These are phyloP conservation scores for Myanophis thanlyinensis DNA, from an alignment of 2,113 vertebrate species.

Conservation along the genomic window DNA sequence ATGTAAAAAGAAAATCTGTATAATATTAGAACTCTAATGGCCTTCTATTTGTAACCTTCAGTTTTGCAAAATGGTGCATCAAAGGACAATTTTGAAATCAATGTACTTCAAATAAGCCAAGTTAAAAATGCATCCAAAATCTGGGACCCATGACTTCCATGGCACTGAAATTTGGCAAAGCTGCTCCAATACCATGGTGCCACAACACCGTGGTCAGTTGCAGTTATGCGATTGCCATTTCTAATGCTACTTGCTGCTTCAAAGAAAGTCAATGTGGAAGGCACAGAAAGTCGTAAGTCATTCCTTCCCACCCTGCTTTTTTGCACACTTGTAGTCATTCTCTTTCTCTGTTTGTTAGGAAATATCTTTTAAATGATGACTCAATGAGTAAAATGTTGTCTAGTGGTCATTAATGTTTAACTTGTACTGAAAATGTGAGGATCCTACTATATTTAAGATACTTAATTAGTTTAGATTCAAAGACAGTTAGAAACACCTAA, in stretches of 20 bases:
- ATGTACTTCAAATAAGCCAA: neutral
- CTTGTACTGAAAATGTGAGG: neutral
- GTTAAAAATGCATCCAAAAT: neutral
- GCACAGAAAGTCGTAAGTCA: too few species aligned
- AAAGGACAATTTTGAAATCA: neutral
- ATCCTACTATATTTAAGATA: neutral
- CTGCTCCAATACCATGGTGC: neutral
- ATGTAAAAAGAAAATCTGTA: neutral
- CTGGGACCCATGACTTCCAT: neutral
- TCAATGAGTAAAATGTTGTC: neutral
- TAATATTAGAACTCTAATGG: too few species aligned
- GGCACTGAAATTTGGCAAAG: neutral
- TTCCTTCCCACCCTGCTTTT: neutral
- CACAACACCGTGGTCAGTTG: too few species aligned
- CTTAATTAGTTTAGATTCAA: neutral
- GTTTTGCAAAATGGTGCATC: neutral
- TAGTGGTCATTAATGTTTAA: neutral
- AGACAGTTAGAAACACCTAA: neutral
- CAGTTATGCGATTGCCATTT: too few species aligned
- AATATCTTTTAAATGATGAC: neutral
- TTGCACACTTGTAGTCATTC: neutral
- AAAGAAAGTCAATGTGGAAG: too few species aligned
- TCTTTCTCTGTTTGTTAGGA: neutral
- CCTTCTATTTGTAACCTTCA: too few species aligned
- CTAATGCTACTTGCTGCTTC: too few species aligned